Evolutionary conservation across 2,113 vertebrate species (phyloP).

Genomic region (rat (Rattus norvegicus)): GRCr8 NC_086019.1:154858501-154859000

Average conservation of each 20-base stretch:
- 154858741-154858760: background rate
- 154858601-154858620: background rate
- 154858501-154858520: background rate
- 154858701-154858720: background rate
- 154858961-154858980: background rate
- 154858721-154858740: background rate
- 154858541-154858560: conserved; percentile 30
- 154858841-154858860: background rate
- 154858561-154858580: background rate
- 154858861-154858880: background rate
- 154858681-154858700: background rate
- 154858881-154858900: background rate
- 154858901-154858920: background rate
- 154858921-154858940: background rate
- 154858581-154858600: background rate
- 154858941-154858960: background rate
- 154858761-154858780: background rate
- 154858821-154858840: background rate
- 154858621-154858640: background rate
- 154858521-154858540: background rate
- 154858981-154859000: background rate
- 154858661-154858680: background rate
- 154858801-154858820: background rate
- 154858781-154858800: background rate
- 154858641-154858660: background rate